Conservation (phyloP, 1,140 invertebrate genomes). For the Nebria ingens region DNA sequence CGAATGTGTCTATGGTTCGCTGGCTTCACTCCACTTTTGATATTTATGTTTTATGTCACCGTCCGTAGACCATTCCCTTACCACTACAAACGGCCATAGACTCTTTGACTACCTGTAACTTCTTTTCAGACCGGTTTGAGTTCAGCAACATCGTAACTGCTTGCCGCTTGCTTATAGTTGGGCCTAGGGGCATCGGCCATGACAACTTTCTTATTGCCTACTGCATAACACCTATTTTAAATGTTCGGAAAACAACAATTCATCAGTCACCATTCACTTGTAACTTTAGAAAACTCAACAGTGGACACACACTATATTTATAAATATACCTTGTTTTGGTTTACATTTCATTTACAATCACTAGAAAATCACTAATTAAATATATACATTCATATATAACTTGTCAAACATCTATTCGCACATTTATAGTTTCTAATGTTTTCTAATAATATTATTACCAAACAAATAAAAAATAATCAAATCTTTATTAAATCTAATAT, state of each 20-base stretch:
- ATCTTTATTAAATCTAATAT: too few relatives aligned
- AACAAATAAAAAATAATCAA: too few relatives aligned
- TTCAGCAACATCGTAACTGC: constrained; percentile 2
- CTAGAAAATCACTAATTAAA: too few relatives aligned
- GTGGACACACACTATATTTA: too few relatives aligned
- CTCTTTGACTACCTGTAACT: constrained; percentile 9
- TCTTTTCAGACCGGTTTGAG: constrained; percentile 2
- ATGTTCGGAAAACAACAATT: not conserved
- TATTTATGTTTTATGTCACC: constrained; percentile 5
- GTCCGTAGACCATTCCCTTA: not conserved
- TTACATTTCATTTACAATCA: too few relatives aligned
- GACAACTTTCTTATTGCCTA: constrained; percentile 6
- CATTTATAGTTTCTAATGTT: too few relatives aligned
- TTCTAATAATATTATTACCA: too few relatives aligned
- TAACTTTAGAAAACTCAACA: too few relatives aligned
- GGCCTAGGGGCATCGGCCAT: not conserved
- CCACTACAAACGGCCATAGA: not conserved
- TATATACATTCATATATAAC: too few relatives aligned
- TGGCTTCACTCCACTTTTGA: constrained; percentile 3
- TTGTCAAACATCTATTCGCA: too few relatives aligned
- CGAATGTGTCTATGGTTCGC: not conserved
- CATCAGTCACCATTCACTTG: not conserved
- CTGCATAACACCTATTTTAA: not conserved
- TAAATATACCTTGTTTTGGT: too few relatives aligned
- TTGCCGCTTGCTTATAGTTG: not conserved